Base-by-base conservation (phyloP, 2,797 vertebrate species). In the Alectoris magna region DNA sequence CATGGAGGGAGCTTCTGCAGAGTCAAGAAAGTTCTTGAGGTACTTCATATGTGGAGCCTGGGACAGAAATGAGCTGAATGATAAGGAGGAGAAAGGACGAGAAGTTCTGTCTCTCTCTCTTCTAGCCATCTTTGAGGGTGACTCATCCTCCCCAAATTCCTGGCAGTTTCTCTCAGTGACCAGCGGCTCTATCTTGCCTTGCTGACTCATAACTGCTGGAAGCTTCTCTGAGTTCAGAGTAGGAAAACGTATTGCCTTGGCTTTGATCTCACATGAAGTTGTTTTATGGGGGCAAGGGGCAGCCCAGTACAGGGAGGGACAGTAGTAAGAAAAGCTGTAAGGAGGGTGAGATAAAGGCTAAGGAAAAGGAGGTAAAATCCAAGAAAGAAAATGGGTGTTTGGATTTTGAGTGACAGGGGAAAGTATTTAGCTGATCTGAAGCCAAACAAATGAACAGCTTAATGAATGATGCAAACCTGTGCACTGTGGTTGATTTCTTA, bases 171-270 rank as follows among this genome's bases (percentile, higher is more conserved):
- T 92, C 48, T 53, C 2, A 0, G 48, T 92, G 94, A 75, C 92
- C 93, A 94, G 82, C 46, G 70, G 63, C 73, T 93, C 70, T 79
- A 0, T 75, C 91, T 82, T 78, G 51, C 5, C 6, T 75, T 63
- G 79, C 87, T 96, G 95, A 93, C 67, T 95, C 93, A 93, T 84
- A 81, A 38, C 53, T 81, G 79, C 84, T 82, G 84, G 82, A 92
- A 73, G 51, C 44, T 93, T 89, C 87, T 86, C 70, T 53, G 88
- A 58, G 46, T 73, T 90, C 73, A 76, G 73, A 44, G 19, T 15
- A 22, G 41, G 34, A 60, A 87, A 83, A 86, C 11, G 5, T 34
- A 34, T 55, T 75, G 67, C 0, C 0, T 5, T 56, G 70, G 59
- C 88, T 88, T 92, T 85, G 73, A 75, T 91, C 78, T 81, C 15